phyloP scores from a whole-genome alignment of 2,888 invertebrate genomes.

The Athalia rosae region DNA sequence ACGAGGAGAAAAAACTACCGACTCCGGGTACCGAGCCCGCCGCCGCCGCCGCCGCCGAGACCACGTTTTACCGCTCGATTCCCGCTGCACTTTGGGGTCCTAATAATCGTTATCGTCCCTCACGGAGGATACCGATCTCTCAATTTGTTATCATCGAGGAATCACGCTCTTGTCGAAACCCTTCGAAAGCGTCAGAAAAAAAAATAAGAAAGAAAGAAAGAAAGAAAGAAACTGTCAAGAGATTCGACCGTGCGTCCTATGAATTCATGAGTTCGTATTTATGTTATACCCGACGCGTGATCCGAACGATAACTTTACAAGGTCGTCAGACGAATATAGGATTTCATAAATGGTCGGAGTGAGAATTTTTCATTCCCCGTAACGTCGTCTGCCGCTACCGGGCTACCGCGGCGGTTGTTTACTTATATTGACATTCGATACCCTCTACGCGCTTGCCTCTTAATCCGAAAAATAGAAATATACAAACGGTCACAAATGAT shows the following conservation, averaged over 20 bases:
- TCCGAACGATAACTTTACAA: conserved; percentile 23
- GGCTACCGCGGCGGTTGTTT: conserved; percentile 1
- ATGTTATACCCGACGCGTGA: not conserved
- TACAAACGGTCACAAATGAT: conserved; percentile 1
- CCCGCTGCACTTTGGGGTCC: conserved; percentile 26
- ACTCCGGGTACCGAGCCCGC: no score
- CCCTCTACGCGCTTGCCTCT: conserved; percentile 8
- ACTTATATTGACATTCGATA: conserved; percentile 38
- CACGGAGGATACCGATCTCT: conserved; percentile 36
- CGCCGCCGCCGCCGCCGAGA: not conserved
- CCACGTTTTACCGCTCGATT: not conserved
- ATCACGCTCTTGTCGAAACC: not conserved
- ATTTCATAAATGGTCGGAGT: not conserved
- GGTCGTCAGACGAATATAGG: conserved; percentile 28
- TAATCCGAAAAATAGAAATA: conserved; percentile 18
- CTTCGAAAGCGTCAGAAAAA: no score
- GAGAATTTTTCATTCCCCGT: conserved; percentile 25
- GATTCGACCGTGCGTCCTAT: not conserved
- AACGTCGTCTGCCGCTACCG: not conserved
- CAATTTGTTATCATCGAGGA: conserved; percentile 26
- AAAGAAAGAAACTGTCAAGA: not conserved
- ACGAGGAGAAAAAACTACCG: not conserved
- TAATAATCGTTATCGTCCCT: conserved; percentile 41
- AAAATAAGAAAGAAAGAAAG: not conserved
- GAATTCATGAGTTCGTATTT: not conserved